Base-by-base conservation (phyloP, 2,113 vertebrate species). In the Gasterosteus aculeatus region DNA sequence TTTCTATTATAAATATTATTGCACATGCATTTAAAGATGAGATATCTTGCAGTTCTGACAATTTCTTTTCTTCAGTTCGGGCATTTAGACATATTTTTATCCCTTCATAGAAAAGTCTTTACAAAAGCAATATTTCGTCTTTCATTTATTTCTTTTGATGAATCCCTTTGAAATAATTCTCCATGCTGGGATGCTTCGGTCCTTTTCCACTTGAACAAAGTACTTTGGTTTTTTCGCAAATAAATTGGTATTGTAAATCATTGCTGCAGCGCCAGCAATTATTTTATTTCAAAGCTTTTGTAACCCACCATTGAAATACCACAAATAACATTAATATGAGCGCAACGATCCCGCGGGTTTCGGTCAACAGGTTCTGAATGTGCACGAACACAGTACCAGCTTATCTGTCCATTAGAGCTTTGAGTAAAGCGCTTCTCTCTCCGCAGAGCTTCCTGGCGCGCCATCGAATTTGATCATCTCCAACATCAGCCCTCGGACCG, bases 401-500 rank as follows among this genome's bases (percentile, higher is more conserved):
- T 71, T 26, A 22, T 57, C 51, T 18, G 18, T 26, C 31, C 8
- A 68, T 26, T 31, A 42, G 51, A 19, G 18, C 14, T 66, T 49
- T 54, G 31, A 60, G 16, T 75, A 5, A 83, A 59, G 33, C 7
- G n/a, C 78, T 69, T 41, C 16, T 63, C 56, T 68, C 0, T 76
- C 69, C 81, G 42, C 78, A 98, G 97, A 98, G 59, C 96, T 98
- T 76, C 97, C 97, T 3, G 96, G 96, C 1, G 95, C 95, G 29
- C 97, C 97, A 0, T 95, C 96, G 63, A 96, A 98, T 79, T 90
- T 98, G 49, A 95, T 97, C 85, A 97, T 98, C 67, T 96, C 96
- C 86, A 98, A 98, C 91, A 98, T 98, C 85, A 97, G 96, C 86
- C 96, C 97, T 56, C 96, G 95, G 39, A 95, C 96, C 0, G 96